Evolutionary conservation across 2,797 vertebrate species (phyloP).

Genomic region (Petrocephalus schoutedeni): DNA sequence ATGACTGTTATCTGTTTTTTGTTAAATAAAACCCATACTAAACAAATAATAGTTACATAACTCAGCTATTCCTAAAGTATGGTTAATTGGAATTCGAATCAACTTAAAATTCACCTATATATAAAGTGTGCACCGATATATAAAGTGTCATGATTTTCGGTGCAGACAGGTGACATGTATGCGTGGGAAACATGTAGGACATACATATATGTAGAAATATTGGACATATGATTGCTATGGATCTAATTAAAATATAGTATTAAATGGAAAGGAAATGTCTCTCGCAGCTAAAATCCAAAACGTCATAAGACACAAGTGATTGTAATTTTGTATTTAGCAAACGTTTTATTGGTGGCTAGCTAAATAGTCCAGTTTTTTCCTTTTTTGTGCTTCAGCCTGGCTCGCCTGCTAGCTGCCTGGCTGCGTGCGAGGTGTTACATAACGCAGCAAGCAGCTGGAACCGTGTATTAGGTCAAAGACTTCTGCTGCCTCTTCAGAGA

Average conservation of each 20-base stretch:
- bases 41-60: background rate
- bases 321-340: background rate
- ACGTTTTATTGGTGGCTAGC: background rate
- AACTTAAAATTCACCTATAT: background rate
- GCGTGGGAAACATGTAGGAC: background rate
- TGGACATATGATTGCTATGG: background rate
- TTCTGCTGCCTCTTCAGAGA: background rate
- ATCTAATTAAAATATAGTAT: background rate
- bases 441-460: background rate
- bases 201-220: background rate
- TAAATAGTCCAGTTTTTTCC: background rate
- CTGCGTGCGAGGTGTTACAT: background rate
- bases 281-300: background rate
- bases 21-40: background rate
- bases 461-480: background rate
- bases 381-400: background rate
- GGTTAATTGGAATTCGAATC: background rate
- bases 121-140: too few species aligned
- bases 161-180: background rate
- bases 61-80: background rate
- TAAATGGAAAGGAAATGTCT: background rate
- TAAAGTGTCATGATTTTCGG: background rate
- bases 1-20: background rate
- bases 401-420: background rate
- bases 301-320: background rate